A percentile compares a stretch with the other conserved stretches of the same genome.
Conservation (phyloP, 2,113 vertebrate species). For the Cranoglanis bouderius region DNA sequence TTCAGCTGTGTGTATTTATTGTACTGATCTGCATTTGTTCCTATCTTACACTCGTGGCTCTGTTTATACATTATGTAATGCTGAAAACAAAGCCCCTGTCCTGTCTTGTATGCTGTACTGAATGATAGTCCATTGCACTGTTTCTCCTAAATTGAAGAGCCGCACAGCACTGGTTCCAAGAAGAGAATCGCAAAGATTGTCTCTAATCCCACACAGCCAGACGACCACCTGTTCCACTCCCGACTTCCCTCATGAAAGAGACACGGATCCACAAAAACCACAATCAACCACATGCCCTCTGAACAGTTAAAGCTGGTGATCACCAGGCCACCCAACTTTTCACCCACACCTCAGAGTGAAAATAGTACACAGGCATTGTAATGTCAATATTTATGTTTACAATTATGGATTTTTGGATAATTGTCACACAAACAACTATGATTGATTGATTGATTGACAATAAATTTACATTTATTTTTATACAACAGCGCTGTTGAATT, state of each 20-base stretch:
- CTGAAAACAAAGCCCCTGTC: background rate
- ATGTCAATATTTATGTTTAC: no score
- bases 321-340: background rate
- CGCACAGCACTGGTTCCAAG: background rate
- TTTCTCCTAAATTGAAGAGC: background rate
- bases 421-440: no score
- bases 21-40: background rate
- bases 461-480: no score
- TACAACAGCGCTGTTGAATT: no score
- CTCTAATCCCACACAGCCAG: background rate
- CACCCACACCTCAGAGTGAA: no score
- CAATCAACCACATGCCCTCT: background rate
- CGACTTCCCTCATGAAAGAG: background rate
- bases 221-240: background rate
- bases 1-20: constrained; percentile 1
- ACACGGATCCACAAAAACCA: background rate
- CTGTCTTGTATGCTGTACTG: background rate
- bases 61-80: background rate
- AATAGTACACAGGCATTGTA: no score
- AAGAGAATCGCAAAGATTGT: background rate
- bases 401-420: no score
- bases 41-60: background rate
- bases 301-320: background rate
- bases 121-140: background rate
- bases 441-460: no score